Evolutionary conservation across 2,113 vertebrate species (phyloP).

Genomic region (Protobothrops flavoviridis): DNA sequence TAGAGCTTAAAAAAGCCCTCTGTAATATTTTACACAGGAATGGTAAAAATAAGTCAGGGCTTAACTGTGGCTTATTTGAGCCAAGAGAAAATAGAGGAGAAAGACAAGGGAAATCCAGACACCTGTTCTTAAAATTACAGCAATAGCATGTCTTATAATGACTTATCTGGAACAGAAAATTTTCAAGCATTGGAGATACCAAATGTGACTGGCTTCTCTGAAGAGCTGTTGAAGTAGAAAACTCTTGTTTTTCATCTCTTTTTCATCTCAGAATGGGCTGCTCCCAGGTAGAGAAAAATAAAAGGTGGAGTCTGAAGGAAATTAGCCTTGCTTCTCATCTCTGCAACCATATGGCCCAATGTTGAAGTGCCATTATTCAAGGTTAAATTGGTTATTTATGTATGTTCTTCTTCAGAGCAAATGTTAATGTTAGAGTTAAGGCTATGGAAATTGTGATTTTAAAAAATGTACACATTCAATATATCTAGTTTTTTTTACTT

Average conservation of each 20-base stretch:
- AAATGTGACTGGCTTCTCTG: not conserved
- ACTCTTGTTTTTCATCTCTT: not conserved
- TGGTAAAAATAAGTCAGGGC: not conserved
- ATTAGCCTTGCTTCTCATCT: not conserved
- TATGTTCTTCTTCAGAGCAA: not conserved
- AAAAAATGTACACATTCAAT: not conserved
- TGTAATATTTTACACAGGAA: not conserved
- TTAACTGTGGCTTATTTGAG: not conserved
- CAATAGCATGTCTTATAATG: not conserved
- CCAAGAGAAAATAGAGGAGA: not conserved
- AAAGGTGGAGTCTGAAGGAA: not conserved
- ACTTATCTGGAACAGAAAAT: not conserved
- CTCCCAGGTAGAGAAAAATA: not conserved
- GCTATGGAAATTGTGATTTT: not conserved
- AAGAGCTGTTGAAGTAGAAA: not conserved
- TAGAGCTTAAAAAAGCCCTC: not conserved
- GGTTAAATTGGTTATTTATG: not conserved
- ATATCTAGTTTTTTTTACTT: not conserved
- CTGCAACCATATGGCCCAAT: not conserved
- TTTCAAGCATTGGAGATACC: not conserved
- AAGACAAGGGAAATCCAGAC: not conserved
- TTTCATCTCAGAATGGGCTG: not conserved
- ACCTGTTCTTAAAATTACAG: not conserved
- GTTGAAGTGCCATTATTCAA: not conserved
- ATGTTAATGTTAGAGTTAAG: not conserved